These are phyloP conservation scores for Andrena flavipes DNA, from an alignment of 2,888 invertebrate species.

Conservation along the genomic window DNA sequence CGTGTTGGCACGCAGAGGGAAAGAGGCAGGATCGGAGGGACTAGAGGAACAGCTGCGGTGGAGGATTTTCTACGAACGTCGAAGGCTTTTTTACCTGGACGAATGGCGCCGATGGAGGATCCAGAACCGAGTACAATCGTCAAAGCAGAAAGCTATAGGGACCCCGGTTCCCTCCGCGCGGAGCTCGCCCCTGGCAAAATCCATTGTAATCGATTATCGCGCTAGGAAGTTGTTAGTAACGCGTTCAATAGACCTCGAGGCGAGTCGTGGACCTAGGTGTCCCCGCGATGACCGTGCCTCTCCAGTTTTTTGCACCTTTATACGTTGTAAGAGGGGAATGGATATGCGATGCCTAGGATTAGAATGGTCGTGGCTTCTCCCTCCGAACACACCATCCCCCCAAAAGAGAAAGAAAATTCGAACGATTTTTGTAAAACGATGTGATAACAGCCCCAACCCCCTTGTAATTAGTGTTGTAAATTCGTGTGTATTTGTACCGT, in stretches of 20 bases:
- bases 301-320: slow-evolving; percentile 77
- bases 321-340: slow-evolving; percentile 51
- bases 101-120: neutral
- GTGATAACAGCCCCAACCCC: slow-evolving; percentile 35
- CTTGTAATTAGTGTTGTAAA: neutral
- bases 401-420: neutral
- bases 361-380: slow-evolving; percentile 8
- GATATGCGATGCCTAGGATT: neutral
- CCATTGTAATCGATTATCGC: slow-evolving; percentile 36
- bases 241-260: slow-evolving; percentile 53
- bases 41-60: neutral
- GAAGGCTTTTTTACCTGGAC: neutral
- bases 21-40: neutral
- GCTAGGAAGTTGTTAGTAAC: slow-evolving; percentile 44
- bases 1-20: neutral
- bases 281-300: slow-evolving; percentile 73
- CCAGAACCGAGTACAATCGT: neutral
- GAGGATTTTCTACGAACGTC: neutral
- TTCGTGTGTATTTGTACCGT: slow-evolving; percentile 37
- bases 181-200: neutral
- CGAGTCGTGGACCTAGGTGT: slow-evolving; percentile 53
- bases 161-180: neutral
- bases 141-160: neutral
- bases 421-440: slow-evolving; percentile 49
- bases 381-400: neutral